Conservation (phyloP, 2,113 vertebrate genomes). For the Bubo scandiacus region DNA sequence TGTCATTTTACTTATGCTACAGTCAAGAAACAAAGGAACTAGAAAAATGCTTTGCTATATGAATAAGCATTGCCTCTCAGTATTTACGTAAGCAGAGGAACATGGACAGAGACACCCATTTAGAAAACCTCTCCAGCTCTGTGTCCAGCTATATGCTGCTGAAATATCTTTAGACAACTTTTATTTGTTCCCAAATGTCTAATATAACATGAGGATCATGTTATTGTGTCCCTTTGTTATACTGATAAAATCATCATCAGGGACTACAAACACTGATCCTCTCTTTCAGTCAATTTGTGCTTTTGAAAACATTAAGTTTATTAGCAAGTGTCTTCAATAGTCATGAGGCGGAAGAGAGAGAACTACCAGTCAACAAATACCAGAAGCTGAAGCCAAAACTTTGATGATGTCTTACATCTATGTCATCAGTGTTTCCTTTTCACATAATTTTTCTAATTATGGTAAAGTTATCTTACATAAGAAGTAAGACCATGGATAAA, state of each 20-base stretch:
- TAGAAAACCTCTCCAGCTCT: neutral
- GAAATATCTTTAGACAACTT: neutral
- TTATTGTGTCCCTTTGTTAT: neutral
- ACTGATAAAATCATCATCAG: neutral
- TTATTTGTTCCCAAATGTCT: neutral
- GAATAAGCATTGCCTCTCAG: neutral
- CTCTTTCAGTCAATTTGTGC: neutral
- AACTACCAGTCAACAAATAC: neutral
- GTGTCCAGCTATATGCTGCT: neutral
- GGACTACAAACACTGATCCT: neutral
- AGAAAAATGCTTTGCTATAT: neutral
- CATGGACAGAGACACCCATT: neutral
- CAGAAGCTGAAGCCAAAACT: neutral
- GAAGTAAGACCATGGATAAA: neutral
- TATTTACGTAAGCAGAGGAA: neutral
- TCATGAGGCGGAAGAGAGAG: neutral
- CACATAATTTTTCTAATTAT: neutral
- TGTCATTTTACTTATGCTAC: neutral
- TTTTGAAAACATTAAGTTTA: neutral
- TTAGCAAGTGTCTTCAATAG: neutral
- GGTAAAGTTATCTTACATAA: neutral
- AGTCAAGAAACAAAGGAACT: neutral
- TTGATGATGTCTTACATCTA: neutral
- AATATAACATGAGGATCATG: neutral
- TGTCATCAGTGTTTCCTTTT: neutral